Conservation (phyloP, 1,140 invertebrate species). For the Orussus abietinus region DNA sequence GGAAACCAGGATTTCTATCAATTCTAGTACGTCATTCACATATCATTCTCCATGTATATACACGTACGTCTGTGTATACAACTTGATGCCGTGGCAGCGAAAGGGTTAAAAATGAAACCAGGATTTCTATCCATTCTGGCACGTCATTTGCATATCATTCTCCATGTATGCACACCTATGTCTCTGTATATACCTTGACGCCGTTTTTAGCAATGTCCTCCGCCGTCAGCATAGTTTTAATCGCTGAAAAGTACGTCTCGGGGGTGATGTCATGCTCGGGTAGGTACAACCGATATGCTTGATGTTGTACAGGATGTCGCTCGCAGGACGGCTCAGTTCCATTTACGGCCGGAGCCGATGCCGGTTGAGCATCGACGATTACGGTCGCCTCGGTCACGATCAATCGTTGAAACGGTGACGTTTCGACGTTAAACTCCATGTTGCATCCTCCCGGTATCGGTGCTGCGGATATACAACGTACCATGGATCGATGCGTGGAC, state of each 20-base stretch:
- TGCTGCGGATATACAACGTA: conserved; percentile 54
- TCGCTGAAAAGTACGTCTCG: conserved; percentile 60
- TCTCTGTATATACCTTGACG: conserved; percentile 48
- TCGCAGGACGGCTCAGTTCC: conserved; percentile 35
- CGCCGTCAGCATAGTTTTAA: conserved; percentile 62
- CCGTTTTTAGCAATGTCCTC: conserved; percentile 57
- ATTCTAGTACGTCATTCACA: too few relatives aligned
- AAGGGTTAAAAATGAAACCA: too few relatives aligned
- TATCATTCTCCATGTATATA: neutral
- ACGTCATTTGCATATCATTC: neutral
- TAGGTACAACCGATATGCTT: conserved; percentile 65
- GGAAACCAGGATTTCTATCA: too few relatives aligned
- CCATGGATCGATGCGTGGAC: too few relatives aligned
- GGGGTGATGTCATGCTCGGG: conserved; percentile 55
- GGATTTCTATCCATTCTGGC: too few relatives aligned
- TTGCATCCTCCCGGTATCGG: conserved; percentile 78
- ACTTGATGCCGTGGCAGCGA: too few relatives aligned
- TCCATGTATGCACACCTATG: conserved; percentile 2
- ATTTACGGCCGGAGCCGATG: conserved; percentile 39
- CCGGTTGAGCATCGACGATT: conserved; percentile 58
- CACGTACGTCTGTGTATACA: conserved; percentile 32
- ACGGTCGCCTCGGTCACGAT: conserved; percentile 53
- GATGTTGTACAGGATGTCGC: conserved; percentile 45
- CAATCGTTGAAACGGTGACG: conserved; percentile 63
- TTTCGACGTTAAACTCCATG: conserved; percentile 63